Percentiles rank a stretch among this genome's conserved stretches.
phyloP scores from a whole-genome alignment of 1,140 invertebrate species.

The Drosophila sp. region DNA sequence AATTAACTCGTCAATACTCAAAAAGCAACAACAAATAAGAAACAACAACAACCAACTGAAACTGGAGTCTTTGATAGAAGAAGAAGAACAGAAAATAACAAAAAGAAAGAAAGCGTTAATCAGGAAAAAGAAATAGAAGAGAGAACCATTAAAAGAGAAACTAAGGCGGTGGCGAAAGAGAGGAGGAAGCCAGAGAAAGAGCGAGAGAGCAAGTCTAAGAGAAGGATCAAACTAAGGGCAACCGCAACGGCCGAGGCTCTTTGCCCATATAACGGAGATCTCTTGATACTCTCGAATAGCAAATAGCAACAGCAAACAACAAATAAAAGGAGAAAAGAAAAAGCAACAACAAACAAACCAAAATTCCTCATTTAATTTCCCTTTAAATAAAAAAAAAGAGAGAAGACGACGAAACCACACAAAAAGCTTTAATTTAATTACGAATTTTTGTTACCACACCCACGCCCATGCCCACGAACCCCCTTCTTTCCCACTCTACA shows the following conservation, averaged over 20 bases:
- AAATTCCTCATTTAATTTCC: conserved; percentile 78
- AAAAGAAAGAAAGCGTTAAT: conserved; percentile 53
- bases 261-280: conserved; percentile 25
- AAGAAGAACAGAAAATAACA: conserved; percentile 49
- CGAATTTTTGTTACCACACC: conserved; percentile 59
- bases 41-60: conserved; percentile 55
- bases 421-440: conserved; percentile 81
- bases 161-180: background rate
- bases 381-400: conserved; percentile 58
- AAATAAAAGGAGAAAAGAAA: conserved; percentile 26
- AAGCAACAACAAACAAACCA: conserved; percentile 64
- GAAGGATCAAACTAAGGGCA: conserved; percentile 35
- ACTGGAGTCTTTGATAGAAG: conserved; percentile 52
- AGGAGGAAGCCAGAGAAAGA: background rate
- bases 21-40: conserved; percentile 62
- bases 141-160: background rate
- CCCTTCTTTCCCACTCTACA: background rate
- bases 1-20: conserved; percentile 82
- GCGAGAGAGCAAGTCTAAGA: conserved; percentile 28
- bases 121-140: conserved; percentile 42
- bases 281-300: conserved; percentile 64
- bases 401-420: conserved; percentile 8
- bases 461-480: background rate
- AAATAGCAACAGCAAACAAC: conserved; percentile 24
- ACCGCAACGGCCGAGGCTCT: conserved; percentile 39